Percentiles rank a stretch among this genome's conserved stretches.
Conservation (phyloP, 2,113 vertebrate genomes). For the Rhinichthys klamathensis region DNA sequence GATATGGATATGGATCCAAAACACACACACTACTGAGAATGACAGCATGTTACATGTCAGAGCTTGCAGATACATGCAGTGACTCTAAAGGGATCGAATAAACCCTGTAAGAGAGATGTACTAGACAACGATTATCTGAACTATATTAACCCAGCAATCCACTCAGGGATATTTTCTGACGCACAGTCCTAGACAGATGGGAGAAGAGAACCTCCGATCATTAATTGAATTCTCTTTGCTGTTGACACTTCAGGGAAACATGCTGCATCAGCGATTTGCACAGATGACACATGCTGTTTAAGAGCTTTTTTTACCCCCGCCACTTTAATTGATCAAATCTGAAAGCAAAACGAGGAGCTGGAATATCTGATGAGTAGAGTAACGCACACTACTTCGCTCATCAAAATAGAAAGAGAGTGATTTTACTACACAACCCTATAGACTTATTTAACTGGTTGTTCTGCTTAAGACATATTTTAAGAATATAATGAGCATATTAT, state of each 20-base stretch:
- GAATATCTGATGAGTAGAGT: conserved; percentile 42
- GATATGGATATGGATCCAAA: not conserved
- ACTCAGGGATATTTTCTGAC: conserved; percentile 7
- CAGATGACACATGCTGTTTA: conserved; percentile 36
- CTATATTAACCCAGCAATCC: not conserved
- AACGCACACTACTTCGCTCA: not conserved
- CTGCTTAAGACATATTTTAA: not conserved
- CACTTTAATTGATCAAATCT: conserved; percentile 50
- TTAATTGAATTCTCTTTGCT: conserved; percentile 43
- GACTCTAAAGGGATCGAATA: not conserved
- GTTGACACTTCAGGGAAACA: conserved; percentile 25
- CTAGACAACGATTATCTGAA: not conserved
- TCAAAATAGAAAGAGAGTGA: not conserved
- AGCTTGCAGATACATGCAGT: not conserved
- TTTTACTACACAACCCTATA: not conserved
- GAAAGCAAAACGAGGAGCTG: conserved; percentile 29
- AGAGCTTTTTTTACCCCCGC: not conserved
- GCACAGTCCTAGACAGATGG: not conserved
- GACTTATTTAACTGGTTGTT: not conserved
- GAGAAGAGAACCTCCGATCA: conserved; percentile 1
- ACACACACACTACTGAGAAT: not conserved
- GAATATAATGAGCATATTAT: not conserved
- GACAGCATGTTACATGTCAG: not conserved
- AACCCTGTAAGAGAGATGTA: not conserved
- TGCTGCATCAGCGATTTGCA: conserved; percentile 38